A percentile compares a stretch with the other conserved stretches of the same genome.
Evolutionary conservation across 2,113 vertebrate species (phyloP).

Genomic region (Eidolon helvum): DNA sequence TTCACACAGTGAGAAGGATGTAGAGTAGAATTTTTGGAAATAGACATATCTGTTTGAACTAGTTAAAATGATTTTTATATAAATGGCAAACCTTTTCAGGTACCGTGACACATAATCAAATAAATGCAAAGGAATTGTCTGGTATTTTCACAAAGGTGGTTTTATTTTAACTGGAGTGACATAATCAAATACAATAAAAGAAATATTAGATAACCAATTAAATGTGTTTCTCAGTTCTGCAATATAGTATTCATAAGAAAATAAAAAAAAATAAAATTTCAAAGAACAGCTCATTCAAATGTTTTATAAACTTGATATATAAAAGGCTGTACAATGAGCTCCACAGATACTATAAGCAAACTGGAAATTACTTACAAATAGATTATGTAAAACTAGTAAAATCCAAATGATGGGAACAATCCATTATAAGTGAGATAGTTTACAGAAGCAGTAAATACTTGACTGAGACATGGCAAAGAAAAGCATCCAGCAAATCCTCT

Average conservation of each 20-base stretch:
- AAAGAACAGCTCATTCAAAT: slow-evolving; percentile 71
- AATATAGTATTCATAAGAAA: slow-evolving; percentile 67
- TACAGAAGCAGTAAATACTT: slow-evolving; percentile 29
- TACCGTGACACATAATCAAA: neutral
- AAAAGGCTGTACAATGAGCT: slow-evolving; percentile 52
- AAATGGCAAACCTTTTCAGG: neutral
- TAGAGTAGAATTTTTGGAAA: neutral
- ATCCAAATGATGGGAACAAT: slow-evolving; percentile 33
- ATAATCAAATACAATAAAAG: slow-evolving; percentile 71
- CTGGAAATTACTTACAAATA: slow-evolving; percentile 57
- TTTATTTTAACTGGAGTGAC: slow-evolving; percentile 82
- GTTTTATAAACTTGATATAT: slow-evolving; percentile 62
- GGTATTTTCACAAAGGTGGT: slow-evolving; percentile 76
- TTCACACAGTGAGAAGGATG: neutral
- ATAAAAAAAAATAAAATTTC: slow-evolving; percentile 59
- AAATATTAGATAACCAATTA: slow-evolving; percentile 62
- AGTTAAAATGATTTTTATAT: neutral
- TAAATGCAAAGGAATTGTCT: slow-evolving; percentile 19
- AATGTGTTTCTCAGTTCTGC: slow-evolving; percentile 56
- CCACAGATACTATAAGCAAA: slow-evolving; percentile 35
- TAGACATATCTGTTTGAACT: neutral
- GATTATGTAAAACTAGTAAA: slow-evolving; percentile 54
- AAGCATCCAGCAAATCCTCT: slow-evolving; percentile 14
- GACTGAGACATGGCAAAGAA: slow-evolving; percentile 32
- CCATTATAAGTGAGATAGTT: slow-evolving; percentile 47